These are phyloP conservation scores for Alsophila aescularia DNA, from an alignment of 2,888 invertebrate species.

Conservation along the genomic window DNA sequence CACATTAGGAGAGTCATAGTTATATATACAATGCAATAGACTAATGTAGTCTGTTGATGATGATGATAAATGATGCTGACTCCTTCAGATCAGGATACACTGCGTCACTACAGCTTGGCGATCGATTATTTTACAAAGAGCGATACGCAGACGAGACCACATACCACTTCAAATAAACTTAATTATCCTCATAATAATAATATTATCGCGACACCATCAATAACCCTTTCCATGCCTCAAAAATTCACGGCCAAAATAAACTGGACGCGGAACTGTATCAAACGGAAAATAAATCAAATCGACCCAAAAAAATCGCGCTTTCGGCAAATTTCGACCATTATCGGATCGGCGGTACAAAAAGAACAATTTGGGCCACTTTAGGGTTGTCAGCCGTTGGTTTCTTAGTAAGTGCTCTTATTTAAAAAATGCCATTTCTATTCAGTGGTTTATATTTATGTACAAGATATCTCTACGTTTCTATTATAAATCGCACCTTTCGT, in stretches of 20 bases:
- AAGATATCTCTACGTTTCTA: no score
- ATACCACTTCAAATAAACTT: background rate
- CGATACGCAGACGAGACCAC: no score
- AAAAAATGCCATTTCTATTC: background rate
- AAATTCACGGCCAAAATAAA: conserved; percentile 56
- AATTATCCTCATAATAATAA: background rate
- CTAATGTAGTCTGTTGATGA: no score
- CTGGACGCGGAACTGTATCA: conserved; percentile 70
- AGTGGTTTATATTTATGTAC: no score
- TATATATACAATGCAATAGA: no score
- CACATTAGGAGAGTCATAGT: no score
- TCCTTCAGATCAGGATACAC: no score
- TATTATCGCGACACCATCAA: conserved; percentile 36
- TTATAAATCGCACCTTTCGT: no score
- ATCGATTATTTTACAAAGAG: no score
- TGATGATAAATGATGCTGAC: no score
- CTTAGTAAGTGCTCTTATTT: background rate
- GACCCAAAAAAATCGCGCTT: conserved; percentile 73
- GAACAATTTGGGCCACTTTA: conserved; percentile 75
- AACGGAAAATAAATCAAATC: conserved; percentile 79
- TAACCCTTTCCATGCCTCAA: conserved; percentile 48
- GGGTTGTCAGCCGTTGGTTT: conserved; percentile 12
- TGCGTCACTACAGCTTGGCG: no score
- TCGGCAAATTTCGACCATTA: conserved; percentile 78
- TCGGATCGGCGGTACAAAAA: conserved; percentile 65